A percentile compares a stretch with the other conserved stretches of the same genome.
Evolutionary conservation across 2,888 invertebrate species (phyloP).

Genomic region (Ommatoiulus sabulosus): DNA sequence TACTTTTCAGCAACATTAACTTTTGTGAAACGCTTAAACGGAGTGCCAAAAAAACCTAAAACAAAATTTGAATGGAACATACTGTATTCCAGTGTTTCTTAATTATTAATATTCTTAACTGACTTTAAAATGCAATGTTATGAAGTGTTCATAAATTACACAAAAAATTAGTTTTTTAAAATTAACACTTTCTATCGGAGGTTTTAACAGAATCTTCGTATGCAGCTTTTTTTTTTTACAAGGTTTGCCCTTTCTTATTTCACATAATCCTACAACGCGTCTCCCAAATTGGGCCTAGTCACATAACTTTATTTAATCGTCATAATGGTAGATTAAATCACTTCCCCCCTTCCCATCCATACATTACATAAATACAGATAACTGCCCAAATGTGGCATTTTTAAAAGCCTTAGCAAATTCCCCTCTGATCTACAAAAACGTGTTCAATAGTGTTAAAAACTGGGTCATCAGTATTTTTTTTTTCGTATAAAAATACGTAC

Average conservation of each 20-base stretch:
- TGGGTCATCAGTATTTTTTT: neutral
- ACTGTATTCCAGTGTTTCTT: too few relatives aligned
- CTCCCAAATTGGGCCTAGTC: neutral
- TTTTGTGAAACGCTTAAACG: too few relatives aligned
- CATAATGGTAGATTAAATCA: neutral
- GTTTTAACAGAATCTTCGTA: too few relatives aligned
- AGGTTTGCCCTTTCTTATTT: neutral
- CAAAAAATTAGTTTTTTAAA: too few relatives aligned
- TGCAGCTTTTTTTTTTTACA: too few relatives aligned
- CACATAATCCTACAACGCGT: neutral
- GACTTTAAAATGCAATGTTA: too few relatives aligned
- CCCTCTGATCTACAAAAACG: neutral
- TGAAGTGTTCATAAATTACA: too few relatives aligned
- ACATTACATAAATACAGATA: conserved; percentile 12
- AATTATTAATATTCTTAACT: too few relatives aligned
- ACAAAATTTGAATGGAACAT: too few relatives aligned
- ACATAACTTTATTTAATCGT: neutral
- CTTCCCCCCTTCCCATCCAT: neutral
- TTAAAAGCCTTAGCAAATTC: neutral
- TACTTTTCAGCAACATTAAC: too few relatives aligned
- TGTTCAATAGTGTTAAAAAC: conserved; percentile 35
- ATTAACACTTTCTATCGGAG: too few relatives aligned
- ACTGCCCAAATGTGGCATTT: neutral
- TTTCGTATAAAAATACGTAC: conserved; percentile 36
- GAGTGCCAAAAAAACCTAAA: too few relatives aligned